Evolutionary conservation across 2,113 vertebrate genomes (phyloP).

Genomic region (Eretmochelys imbricata): DNA sequence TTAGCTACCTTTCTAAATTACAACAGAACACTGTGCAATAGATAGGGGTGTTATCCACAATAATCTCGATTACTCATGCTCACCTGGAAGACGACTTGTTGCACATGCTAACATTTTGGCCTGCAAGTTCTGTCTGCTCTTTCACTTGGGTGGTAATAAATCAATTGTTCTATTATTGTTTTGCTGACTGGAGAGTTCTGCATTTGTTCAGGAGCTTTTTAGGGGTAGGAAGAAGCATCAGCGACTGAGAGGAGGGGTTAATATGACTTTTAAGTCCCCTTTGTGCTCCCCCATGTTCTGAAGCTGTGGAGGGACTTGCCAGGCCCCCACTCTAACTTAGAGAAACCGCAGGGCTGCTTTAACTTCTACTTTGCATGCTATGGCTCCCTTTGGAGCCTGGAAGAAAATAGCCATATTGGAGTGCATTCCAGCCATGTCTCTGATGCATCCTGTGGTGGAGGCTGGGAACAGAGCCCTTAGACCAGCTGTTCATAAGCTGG

Average conservation of each 20-base stretch:
- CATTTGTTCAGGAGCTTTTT: neutral
- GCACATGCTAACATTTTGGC: neutral
- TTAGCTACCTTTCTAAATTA: rapidly evolving
- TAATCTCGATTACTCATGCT: neutral
- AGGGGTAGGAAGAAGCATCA: neutral
- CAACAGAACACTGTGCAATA: rapidly evolving
- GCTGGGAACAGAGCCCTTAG: neutral
- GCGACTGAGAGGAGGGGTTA: neutral
- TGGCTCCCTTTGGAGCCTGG: neutral
- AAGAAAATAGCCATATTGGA: neutral
- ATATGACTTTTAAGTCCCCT: neutral
- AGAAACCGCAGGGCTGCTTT: neutral
- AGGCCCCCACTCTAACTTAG: neutral
- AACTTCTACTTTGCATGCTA: neutral
- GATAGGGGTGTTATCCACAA: neutral
- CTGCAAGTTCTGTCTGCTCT: neutral
- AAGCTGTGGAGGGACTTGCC: neutral
- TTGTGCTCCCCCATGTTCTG: neutral
- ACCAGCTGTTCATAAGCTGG: neutral
- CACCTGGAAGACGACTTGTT: neutral
- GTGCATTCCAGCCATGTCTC: neutral
- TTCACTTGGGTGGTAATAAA: rapidly evolving
- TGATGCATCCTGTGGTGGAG: neutral
- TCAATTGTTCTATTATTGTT: neutral
- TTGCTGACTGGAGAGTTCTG: neutral